phyloP scores from a whole-genome alignment of 64 coral and sea anemone genomes.

The Anthopleura sola region DNA sequence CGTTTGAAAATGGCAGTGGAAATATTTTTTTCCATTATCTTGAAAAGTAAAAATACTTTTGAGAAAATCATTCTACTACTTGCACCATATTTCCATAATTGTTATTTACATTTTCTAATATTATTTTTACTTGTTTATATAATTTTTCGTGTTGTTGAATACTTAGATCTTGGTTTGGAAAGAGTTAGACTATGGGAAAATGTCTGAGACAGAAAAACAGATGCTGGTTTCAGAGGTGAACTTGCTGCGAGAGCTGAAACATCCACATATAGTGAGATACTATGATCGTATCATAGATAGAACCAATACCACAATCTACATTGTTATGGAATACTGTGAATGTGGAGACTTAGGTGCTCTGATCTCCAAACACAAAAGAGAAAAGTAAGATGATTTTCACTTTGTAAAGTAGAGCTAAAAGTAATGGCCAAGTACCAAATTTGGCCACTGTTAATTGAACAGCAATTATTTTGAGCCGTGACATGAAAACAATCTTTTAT shows the following conservation, averaged over 20 bases:
- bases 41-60: not conserved
- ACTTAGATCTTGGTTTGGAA: slow-evolving; percentile 93
- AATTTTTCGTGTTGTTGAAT: not conserved
- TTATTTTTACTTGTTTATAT: no score
- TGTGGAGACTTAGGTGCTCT: slow-evolving; percentile 83
- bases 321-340: slow-evolving; percentile 98
- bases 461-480: no score
- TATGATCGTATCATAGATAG: slow-evolving; percentile 95
- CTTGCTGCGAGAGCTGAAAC: slow-evolving; percentile 89
- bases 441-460: no score
- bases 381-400: slow-evolving; percentile 65
- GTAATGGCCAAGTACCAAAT: no score
- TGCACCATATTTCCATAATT: not conserved
- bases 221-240: slow-evolving; percentile 99
- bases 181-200: slow-evolving; percentile 94
- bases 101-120: no score
- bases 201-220: slow-evolving; percentile 93
- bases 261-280: slow-evolving; percentile 95
- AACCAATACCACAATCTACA: slow-evolving; percentile 93
- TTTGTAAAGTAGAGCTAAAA: no score
- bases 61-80: not conserved
- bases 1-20: not conserved
- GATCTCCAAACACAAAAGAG: slow-evolving; percentile 85
- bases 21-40: no score
- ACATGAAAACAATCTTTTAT: no score